Conservation (phyloP, 1,140 invertebrate genomes). For the Orchestia grillus region DNA sequence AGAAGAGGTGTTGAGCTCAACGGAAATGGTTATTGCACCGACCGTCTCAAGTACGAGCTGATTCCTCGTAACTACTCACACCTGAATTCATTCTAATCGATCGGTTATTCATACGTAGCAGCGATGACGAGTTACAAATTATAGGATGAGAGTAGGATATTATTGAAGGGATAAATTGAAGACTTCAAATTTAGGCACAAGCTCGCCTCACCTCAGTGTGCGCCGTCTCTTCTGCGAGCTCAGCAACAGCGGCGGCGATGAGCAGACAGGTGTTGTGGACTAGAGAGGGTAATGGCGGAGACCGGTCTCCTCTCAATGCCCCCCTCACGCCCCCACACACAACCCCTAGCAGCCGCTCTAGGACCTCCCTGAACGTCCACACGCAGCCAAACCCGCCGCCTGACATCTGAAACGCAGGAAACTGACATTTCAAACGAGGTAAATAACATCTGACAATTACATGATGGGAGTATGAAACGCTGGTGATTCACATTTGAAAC, state of each 20-base stretch:
- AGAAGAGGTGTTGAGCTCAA: too few species aligned
- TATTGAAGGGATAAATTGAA: too few species aligned
- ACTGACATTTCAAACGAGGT: too few species aligned
- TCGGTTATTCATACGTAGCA: background rate
- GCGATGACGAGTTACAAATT: background rate
- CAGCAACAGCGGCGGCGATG: slow-evolving; percentile 86
- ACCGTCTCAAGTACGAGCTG: background rate
- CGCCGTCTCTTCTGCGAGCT: slow-evolving; percentile 84
- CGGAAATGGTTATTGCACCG: background rate
- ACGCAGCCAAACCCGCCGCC: slow-evolving; percentile 67
- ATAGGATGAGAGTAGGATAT: background rate
- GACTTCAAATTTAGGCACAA: background rate
- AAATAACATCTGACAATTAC: too few species aligned
- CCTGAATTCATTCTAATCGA: background rate
- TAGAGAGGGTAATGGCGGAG: slow-evolving; percentile 76
- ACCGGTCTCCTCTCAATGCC: slow-evolving; percentile 76
- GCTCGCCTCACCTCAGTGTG: slow-evolving; percentile 66
- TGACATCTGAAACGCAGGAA: background rate
- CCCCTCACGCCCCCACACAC: slow-evolving; percentile 83
- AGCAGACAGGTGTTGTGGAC: slow-evolving; percentile 89
- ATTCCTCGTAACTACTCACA: background rate
- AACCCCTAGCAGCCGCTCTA: slow-evolving; percentile 85
- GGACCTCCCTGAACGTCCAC: slow-evolving; percentile 87
- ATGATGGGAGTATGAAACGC: too few species aligned
- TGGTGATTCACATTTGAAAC: too few species aligned